Evolutionary conservation across 2,797 vertebrate species (phyloP).

Genomic region (Sebastes nivosus): DNA sequence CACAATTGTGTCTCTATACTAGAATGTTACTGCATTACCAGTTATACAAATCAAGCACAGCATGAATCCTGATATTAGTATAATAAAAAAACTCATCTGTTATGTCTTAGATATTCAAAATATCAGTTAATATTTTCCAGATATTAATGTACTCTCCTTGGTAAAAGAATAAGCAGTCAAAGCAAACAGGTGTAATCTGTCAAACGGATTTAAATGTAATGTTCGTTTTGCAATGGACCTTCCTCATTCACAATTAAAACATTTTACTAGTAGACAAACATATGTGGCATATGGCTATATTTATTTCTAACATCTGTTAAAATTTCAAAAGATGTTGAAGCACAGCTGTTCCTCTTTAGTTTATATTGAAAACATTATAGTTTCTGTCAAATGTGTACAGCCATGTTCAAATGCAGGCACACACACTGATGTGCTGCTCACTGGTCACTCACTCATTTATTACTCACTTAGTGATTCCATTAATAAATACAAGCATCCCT

Average conservation of each 20-base stretch:
- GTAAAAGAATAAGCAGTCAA: neutral
- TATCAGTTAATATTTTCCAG: neutral
- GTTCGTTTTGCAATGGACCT: neutral
- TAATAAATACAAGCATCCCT: too few relatives aligned
- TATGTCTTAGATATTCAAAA: neutral
- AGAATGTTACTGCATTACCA: neutral
- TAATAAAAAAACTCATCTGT: neutral
- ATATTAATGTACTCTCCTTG: neutral
- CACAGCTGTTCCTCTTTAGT: too few relatives aligned
- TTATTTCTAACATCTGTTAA: neutral
- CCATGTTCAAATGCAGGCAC: too few relatives aligned
- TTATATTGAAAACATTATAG: too few relatives aligned
- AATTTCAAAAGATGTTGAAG: neutral
- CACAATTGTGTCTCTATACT: neutral
- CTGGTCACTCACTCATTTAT: too few relatives aligned
- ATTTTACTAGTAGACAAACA: neutral
- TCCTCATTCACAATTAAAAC: neutral
- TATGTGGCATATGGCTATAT: neutral
- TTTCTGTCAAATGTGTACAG: too few relatives aligned
- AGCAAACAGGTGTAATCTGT: neutral
- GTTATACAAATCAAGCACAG: neutral
- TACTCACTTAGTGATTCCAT: too few relatives aligned
- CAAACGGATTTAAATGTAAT: neutral
- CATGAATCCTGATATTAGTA: neutral
- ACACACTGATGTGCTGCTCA: too few relatives aligned